Base-by-base conservation (phyloP, 2,113 vertebrate species). In the Upupa epops region DNA sequence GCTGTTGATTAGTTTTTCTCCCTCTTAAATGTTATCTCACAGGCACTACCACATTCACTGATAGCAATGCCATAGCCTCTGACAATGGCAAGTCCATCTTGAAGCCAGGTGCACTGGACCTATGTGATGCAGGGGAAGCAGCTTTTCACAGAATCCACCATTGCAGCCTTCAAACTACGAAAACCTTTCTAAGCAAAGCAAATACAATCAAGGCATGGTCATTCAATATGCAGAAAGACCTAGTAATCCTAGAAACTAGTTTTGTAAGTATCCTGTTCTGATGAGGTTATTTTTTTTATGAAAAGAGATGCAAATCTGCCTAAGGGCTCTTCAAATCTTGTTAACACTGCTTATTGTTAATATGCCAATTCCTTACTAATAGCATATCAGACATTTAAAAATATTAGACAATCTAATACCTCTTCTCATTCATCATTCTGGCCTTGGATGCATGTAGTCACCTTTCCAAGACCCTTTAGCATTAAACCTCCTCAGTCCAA, bases 381-480 rank as follows among this genome's bases (percentile, higher is more conserved):
- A 83, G 5, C 18, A 46, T 45, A 92, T 63, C 31, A n/a, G 5
- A 68, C 56, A 86, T 80, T 86, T 88, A 13, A 74, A 85, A 88
- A 91, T 70, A 71, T 83, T 80, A 83, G 34, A 51, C 60, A 88
- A 58, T 55, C 29, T 76, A 85, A 83, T 83, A 70, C 17, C 17
- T 69, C 22, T 70, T 59, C 21, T 73, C 69, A 93, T 93, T 68
- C 68, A 73, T 80, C 88, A 88, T 75, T 93, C 68, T 85, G 31
- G 22, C 46, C 36, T 85, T 84, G 66, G 36, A 90, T 83, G 45
- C 12, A 40, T n/a, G 42, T 83, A 90, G 76, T 70, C 60, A 88
- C 60, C 75, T 77, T 93, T 95, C 69, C 72, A 93, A 92, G 80
- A 90, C 83, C 42, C 80, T 86, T 92, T 95, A 83, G 88, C 51